Percentiles rank a stretch among this genome's conserved stretches.
phyloP scores from a whole-genome alignment of 2,113 vertebrate species.

The Alethe diademata region DNA sequence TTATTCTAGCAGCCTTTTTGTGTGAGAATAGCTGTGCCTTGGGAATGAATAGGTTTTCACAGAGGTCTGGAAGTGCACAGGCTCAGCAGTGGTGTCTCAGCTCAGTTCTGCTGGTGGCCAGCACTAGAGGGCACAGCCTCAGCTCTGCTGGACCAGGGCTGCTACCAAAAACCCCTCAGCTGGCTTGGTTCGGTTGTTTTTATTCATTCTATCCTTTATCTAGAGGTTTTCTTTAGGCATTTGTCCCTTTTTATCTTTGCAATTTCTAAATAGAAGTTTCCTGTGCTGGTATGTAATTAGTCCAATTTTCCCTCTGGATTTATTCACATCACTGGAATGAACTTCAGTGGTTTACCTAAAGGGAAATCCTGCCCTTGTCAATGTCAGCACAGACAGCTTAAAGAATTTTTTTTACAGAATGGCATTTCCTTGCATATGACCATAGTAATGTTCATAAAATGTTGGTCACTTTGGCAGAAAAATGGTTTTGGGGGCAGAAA shows the following conservation, averaged over 20 bases:
- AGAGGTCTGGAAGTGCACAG: neutral
- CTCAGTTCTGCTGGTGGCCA: neutral
- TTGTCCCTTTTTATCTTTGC: neutral
- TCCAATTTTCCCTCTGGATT: neutral
- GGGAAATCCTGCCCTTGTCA: slow-evolving; percentile 37
- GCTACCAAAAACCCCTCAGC: neutral
- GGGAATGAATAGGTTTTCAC: neutral
- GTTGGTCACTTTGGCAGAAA: neutral
- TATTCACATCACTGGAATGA: neutral
- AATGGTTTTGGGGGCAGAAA: neutral
- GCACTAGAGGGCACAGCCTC: slow-evolving; percentile 20
- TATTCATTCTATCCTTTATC: neutral
- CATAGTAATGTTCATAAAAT: neutral
- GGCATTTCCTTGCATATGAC: neutral
- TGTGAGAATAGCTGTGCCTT: neutral
- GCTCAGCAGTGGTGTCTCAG: neutral
- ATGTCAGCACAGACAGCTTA: neutral
- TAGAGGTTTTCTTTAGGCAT: neutral
- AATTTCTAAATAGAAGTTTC: slow-evolving; percentile 15
- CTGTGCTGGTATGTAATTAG: neutral
- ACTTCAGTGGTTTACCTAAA: neutral
- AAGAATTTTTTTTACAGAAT: neutral
- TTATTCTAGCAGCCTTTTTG: neutral
- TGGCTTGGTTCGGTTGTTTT: neutral
- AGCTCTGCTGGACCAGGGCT: neutral